phyloP scores from a whole-genome alignment of 2,888 invertebrate species.

The Troglohyphantes excavatus region DNA sequence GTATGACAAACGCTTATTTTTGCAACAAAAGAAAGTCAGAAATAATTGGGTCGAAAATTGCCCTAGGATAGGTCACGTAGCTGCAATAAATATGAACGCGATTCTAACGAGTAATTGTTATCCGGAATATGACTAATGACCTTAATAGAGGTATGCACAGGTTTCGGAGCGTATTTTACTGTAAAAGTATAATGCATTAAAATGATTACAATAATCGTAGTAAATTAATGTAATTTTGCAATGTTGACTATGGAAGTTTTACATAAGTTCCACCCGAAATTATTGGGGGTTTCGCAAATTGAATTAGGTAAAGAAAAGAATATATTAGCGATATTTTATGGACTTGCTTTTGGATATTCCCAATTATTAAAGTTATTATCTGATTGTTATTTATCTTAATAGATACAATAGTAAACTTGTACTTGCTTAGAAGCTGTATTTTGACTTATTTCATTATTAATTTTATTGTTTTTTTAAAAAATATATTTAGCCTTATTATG shows the following conservation, averaged over 20 bases:
- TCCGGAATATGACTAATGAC: constrained; percentile 46
- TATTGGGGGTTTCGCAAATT: no score
- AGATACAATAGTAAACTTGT: no score
- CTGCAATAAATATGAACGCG: constrained; percentile 40
- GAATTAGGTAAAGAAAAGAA: no score
- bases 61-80: constrained; percentile 39
- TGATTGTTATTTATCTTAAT: no score
- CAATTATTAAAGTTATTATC: no score
- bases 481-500: no score
- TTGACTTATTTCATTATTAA: no score
- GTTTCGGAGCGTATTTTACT: not conserved
- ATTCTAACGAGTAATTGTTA: constrained; percentile 48
- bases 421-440: no score
- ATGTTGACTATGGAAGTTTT: not conserved
- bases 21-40: constrained; percentile 34
- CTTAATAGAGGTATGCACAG: not conserved
- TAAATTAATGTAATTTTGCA: not conserved
- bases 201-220: not conserved
- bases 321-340: no score
- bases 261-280: no score
- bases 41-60: constrained; percentile 52
- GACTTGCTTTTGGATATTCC: no score
- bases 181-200: not conserved
- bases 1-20: constrained; percentile 24
- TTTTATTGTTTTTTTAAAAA: no score